Evolutionary conservation across 2,113 vertebrate genomes (phyloP), one percentile per base, ranked within the genome.

Genomic region (Motacilla tschutschensis): DNA sequence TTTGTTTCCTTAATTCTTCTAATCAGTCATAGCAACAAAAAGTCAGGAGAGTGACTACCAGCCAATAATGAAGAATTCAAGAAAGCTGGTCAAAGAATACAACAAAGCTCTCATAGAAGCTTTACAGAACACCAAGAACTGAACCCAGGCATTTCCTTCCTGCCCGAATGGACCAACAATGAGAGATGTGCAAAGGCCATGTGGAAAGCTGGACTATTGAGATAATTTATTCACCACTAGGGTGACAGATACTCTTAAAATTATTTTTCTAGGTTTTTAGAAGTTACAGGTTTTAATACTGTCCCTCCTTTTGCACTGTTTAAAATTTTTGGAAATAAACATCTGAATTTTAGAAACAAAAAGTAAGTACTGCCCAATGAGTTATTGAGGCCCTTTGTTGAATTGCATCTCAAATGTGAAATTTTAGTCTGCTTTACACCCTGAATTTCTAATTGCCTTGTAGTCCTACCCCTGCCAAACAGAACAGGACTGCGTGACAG

Each of bases 21-120:
- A 77, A 95, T 94, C 95, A 99, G 99, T 99, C 95, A 99, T 99
- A 81, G 98, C 98, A 81, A 98, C 98, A 14, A 99, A 99, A 95
- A 98, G 97, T 84, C 98, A 98, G 88, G 99, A 99, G 90, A 99
- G 98, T 79, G 98, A 99, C 97, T 99, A 98, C 79, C 96, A 88
- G 51, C 95, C 97, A 7, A 80, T 99, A 33, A 97, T 97, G 96
- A 98, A 98, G 91, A 98, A 95, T 2, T 98, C 98, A 64, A 96
- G 78, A 85, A 98, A 97, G 54, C 98, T 98, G 87, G 97, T 99
- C 91, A 83, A 93, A 10, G 98, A 99, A 14, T 97, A 99, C 93
- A 99, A 99, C 95, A 98, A 96, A 97, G 96, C 92, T 73, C 97
- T 99, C 24, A 95, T 97, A 24, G 98, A 99, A 58, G 81, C 94